Evolutionary conservation across 2,113 vertebrate species (phyloP).

Genomic region (Actenoides lindsayi): DNA sequence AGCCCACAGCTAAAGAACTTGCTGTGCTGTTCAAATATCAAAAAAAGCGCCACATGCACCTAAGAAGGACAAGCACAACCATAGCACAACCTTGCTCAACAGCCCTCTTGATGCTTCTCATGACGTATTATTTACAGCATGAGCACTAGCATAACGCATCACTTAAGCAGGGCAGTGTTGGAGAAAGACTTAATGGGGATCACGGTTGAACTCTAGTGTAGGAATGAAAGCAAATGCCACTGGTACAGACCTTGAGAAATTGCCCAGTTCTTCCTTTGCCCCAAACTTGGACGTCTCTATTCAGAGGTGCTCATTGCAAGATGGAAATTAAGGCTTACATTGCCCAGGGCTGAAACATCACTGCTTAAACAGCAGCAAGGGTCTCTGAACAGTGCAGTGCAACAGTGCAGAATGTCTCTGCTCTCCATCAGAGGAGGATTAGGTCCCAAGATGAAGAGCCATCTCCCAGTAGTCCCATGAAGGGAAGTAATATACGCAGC

Average conservation of each 20-base stretch:
- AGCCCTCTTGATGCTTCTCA: not conserved
- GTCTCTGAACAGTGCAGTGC: not conserved
- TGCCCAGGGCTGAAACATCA: not conserved
- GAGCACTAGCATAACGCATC: not conserved
- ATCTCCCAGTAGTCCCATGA: not conserved
- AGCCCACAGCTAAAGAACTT: constrained; percentile 10
- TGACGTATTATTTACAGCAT: not conserved
- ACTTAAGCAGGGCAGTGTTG: not conserved
- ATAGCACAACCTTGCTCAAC: not conserved
- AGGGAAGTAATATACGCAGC: not conserved
- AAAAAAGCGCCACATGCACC: not conserved
- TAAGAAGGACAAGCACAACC: not conserved
- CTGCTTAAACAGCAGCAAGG: not conserved
- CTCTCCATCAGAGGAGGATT: not conserved
- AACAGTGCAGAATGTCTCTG: not conserved
- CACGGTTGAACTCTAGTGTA: not conserved
- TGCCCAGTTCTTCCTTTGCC: not conserved
- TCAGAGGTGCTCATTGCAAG: not conserved
- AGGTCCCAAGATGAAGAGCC: not conserved
- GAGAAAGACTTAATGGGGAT: not conserved
- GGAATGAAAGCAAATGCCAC: not conserved
- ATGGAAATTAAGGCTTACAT: not conserved
- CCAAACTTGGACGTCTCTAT: not conserved
- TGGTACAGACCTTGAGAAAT: not conserved
- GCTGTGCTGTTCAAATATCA: not conserved